These are phyloP conservation scores for Idris sp. DNA, from an alignment of 1,140 invertebrate genomes.

Conservation along the genomic window DNA sequence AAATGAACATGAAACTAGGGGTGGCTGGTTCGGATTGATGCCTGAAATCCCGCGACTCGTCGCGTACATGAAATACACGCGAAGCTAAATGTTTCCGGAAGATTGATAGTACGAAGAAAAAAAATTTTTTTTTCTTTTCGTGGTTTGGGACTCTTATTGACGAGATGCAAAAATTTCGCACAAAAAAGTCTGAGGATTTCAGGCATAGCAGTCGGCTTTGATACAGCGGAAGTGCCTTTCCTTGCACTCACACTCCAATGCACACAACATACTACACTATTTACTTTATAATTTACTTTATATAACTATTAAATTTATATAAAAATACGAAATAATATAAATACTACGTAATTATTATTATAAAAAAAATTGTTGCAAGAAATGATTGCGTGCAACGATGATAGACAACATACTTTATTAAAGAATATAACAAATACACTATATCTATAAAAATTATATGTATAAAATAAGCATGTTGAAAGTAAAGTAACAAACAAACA, in stretches of 20 bases:
- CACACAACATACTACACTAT: conserved; percentile 66
- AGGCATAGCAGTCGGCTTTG: conserved; percentile 61
- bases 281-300: conserved; percentile 56
- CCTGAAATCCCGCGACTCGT: conserved; percentile 54
- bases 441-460: conserved; percentile 59
- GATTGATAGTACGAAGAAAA: conserved; percentile 2
- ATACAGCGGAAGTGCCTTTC: conserved; percentile 78
- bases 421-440: conserved; percentile 50
- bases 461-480: conserved; percentile 63
- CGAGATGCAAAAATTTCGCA: conserved; percentile 12
- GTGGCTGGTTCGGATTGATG: conserved; percentile 68
- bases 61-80: conserved; percentile 3
- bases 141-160: conserved; percentile 18
- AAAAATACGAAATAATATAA: conserved; percentile 67
- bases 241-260: conserved; percentile 76
- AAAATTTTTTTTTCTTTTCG: too few species aligned
- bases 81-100: neutral
- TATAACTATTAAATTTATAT: conserved; percentile 68
- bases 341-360: conserved; percentile 66
- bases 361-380: conserved; percentile 70
- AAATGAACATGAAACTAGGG: conserved; percentile 65
- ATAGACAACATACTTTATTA: conserved; percentile 64
- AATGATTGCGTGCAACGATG: conserved; percentile 71
- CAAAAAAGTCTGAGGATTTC: conserved; percentile 40
- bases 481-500: conserved; percentile 52